Conservation (phyloP, 2,888 invertebrate species). For the Podabrus alpinus region DNA sequence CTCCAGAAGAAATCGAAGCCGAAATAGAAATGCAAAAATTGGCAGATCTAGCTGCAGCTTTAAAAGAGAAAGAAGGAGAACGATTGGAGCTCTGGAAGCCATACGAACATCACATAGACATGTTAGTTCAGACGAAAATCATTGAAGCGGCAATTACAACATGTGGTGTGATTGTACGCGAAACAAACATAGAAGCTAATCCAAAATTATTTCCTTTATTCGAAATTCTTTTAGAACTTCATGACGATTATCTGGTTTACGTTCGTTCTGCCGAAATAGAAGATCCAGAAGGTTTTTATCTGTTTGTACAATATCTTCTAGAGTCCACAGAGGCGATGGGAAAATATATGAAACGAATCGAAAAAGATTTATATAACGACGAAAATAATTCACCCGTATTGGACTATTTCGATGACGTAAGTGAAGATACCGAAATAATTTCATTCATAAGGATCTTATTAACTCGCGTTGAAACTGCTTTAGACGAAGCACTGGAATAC, state of each 20-base stretch:
- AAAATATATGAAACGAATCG: conserved; percentile 69
- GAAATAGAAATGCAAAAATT: conserved; percentile 31
- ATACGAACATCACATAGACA: conserved; percentile 70
- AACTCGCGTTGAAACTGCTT: conserved; percentile 45
- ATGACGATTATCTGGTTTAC: conserved; percentile 74
- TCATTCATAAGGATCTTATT: conserved; percentile 62
- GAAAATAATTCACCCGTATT: too few relatives aligned
- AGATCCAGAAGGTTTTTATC: conserved; percentile 68
- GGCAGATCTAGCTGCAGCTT: conserved; percentile 41
- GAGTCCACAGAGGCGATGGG: conserved; percentile 79
- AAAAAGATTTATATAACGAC: background rate
- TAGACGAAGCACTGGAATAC: conserved; percentile 54
- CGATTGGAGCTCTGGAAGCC: conserved; percentile 58
- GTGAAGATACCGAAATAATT: conserved; percentile 63
- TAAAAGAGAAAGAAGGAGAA: conserved; percentile 25
- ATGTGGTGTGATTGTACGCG: too few relatives aligned
- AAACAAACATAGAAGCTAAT: conserved; percentile 61
- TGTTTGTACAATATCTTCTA: conserved; percentile 69
- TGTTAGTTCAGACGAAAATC: conserved; percentile 63
- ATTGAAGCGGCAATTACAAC: conserved; percentile 59
- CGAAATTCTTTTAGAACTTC: conserved; percentile 74
- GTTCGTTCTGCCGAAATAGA: conserved; percentile 73
- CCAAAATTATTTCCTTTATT: conserved; percentile 70
- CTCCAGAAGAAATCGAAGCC: conserved; percentile 29
- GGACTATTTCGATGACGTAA: conserved; percentile 58